Conservation (phyloP, 2,888 invertebrate species). For the Thecocarcelia acutangulata region DNA sequence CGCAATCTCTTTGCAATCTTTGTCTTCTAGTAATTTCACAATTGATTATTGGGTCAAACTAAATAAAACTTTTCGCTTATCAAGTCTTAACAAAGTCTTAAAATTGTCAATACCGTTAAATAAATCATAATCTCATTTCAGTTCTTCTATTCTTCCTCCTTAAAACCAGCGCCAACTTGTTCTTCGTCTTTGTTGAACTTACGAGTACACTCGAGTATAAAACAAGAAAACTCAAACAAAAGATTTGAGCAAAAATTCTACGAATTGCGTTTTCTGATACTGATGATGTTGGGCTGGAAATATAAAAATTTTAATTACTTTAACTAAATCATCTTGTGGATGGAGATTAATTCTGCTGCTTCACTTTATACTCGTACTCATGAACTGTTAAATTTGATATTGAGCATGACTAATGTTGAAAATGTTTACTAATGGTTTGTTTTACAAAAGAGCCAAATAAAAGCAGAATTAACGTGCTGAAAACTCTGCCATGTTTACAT, state of each 20-base stretch:
- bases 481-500: conserved; percentile 42
- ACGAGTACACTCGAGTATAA: background rate
- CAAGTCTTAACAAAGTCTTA: conserved; percentile 28
- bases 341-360: conserved; percentile 41
- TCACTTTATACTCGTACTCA: background rate
- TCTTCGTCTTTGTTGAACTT: conserved; percentile 2
- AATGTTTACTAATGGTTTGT: conserved; percentile 80
- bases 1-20: too few relatives aligned
- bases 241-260: conserved; percentile 54
- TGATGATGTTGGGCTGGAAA: conserved; percentile 56
- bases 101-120: conserved; percentile 22
- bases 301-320: conserved; percentile 78
- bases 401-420: conserved; percentile 81
- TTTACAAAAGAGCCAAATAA: conserved; percentile 77
- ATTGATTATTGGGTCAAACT: conserved; percentile 31
- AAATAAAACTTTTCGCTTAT: conserved; percentile 33
- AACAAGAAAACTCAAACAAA: conserved; percentile 29
- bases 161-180: conserved; percentile 21
- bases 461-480: conserved; percentile 50
- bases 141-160: background rate
- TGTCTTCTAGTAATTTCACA: background rate
- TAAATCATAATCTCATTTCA: conserved; percentile 21
- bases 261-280: conserved; percentile 61
- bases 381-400: conserved; percentile 60
- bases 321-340: conserved; percentile 77